These are phyloP conservation scores for Spizaetus ornatus DNA, from an alignment of 2,113 vertebrate genomes.

Conservation along the genomic window DNA sequence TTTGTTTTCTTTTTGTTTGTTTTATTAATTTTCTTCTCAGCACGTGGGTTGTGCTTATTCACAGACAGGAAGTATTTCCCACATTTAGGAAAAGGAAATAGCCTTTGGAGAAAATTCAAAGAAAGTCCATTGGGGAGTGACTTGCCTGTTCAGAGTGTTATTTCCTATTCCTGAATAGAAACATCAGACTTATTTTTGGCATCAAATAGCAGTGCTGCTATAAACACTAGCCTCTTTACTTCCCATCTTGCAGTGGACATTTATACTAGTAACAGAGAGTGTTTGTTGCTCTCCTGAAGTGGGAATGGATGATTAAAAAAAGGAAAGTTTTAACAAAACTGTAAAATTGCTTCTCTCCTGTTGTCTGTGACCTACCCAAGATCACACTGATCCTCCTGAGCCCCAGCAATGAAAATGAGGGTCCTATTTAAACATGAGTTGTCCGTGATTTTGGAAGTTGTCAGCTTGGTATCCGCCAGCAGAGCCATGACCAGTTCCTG, in stretches of 20 bases:
- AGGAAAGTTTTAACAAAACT: background rate
- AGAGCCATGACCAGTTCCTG: background rate
- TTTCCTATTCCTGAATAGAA: constrained; percentile 51
- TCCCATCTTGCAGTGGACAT: background rate
- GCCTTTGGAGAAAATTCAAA: constrained; percentile 53
- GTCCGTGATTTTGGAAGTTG: background rate
- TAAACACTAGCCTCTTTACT: constrained; percentile 1
- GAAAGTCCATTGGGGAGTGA: background rate
- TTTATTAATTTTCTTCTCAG: constrained; percentile 43
- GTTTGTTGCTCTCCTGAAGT: background rate
- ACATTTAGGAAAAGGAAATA: constrained; percentile 62
- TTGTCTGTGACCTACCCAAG: background rate
- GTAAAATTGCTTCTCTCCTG: background rate
- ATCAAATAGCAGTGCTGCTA: constrained; percentile 4
- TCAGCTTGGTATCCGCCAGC: background rate
- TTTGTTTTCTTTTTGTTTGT: constrained; percentile 34
- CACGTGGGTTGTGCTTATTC: background rate
- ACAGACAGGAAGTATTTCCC: constrained; percentile 52
- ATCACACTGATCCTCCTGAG: background rate
- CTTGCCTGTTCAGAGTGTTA: background rate
- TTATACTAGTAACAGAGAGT: background rate
- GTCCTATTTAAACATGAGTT: background rate
- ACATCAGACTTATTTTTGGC: constrained; percentile 42
- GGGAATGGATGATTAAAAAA: background rate
- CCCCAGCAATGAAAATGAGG: background rate